Conservation (phyloP, 2,113 vertebrate genomes). For the Thryonomys swinderianus region DNA sequence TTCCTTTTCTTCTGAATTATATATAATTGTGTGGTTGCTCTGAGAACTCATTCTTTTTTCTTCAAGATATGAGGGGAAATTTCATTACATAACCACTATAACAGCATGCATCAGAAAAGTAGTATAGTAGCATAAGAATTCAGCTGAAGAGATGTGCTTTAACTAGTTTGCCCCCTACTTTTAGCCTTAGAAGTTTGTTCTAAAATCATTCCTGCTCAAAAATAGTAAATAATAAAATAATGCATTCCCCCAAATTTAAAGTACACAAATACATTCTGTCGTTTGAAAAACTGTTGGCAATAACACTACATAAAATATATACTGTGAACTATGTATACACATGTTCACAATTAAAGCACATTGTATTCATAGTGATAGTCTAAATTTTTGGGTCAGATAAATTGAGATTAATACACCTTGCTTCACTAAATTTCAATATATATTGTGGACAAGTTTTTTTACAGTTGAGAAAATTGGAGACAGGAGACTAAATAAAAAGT, state of each 20-base stretch:
- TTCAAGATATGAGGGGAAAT: neutral
- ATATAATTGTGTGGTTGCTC: conserved; percentile 25
- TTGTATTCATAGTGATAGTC: neutral
- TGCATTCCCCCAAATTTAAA: neutral
- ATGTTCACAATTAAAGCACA: neutral
- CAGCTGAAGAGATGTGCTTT: neutral
- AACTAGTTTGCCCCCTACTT: neutral
- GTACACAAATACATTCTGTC: neutral
- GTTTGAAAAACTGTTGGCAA: neutral
- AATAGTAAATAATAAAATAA: neutral
- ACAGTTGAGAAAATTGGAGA: neutral
- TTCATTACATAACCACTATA: neutral
- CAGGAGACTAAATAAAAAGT: neutral
- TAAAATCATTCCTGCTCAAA: neutral
- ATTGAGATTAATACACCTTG: neutral
- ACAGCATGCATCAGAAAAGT: neutral
- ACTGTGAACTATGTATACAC: neutral
- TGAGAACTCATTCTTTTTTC: conserved; percentile 51
- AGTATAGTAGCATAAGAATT: neutral
- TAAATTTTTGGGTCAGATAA: neutral
- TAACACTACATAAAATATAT: neutral
- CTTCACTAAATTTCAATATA: neutral
- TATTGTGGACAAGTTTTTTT: neutral
- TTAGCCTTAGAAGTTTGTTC: neutral
- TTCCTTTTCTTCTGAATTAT: conserved; percentile 43